These are phyloP conservation scores for Fregetta grallaria DNA, from an alignment of 2,113 vertebrate genomes.

Conservation along the genomic window DNA sequence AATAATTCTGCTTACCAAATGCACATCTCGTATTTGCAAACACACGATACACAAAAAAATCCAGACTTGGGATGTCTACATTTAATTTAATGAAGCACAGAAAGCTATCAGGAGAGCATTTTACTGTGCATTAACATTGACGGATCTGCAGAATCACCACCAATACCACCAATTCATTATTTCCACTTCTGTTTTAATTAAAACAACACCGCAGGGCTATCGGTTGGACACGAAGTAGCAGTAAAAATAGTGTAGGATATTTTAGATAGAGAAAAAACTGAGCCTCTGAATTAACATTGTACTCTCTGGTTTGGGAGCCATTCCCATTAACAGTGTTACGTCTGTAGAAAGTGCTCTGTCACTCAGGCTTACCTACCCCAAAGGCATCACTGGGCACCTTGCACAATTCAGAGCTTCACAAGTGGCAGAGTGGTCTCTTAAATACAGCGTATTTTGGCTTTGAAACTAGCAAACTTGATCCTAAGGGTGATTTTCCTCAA, in stretches of 20 bases:
- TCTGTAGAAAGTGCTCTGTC: not conserved
- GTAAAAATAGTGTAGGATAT: not conserved
- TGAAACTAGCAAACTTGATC: conserved; percentile 42
- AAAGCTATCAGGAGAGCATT: not conserved
- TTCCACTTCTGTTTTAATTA: conserved; percentile 51
- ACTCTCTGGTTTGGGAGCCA: not conserved
- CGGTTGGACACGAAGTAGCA: not conserved
- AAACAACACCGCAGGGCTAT: not conserved
- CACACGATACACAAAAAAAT: not conserved
- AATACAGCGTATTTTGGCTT: not conserved
- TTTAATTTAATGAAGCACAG: not conserved
- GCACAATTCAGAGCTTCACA: not conserved
- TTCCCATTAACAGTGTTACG: not conserved
- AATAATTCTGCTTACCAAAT: not conserved
- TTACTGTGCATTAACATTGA: not conserved
- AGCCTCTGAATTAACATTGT: conserved; percentile 21
- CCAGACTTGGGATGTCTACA: not conserved
- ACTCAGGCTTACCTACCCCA: not conserved
- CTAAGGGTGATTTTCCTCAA: not conserved
- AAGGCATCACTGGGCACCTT: not conserved
- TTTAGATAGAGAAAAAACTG: not conserved
- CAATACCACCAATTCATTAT: conserved; percentile 6
- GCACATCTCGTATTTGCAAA: not conserved
- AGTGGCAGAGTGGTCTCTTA: not conserved
- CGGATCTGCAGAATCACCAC: conserved; percentile 5